Conservation (phyloP, 2,797 vertebrate genomes). For the Chaetodon trifasciatus region DNA sequence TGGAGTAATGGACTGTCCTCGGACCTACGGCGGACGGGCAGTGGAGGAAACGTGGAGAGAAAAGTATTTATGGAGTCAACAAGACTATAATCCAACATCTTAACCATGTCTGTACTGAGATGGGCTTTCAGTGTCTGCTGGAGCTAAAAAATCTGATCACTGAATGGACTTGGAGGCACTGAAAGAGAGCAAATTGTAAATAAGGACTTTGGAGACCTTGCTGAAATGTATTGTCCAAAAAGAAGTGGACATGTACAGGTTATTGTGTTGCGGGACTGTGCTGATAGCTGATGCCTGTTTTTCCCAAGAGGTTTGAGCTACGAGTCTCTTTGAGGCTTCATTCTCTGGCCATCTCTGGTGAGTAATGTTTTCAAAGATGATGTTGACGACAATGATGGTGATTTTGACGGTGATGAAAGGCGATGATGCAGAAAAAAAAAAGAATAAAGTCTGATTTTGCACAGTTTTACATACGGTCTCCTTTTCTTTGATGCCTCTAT, state of each 20-base stretch:
- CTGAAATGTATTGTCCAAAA: conserved; percentile 62
- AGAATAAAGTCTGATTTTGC: conserved; percentile 88
- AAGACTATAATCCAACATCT: conserved; percentile 58
- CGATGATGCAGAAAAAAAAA: conserved; percentile 47
- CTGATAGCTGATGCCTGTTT: conserved; percentile 67
- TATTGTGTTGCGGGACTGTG: conserved; percentile 50
- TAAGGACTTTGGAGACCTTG: conserved; percentile 63
- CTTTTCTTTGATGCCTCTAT: conserved; percentile 55
- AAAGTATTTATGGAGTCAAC: conserved; percentile 46
- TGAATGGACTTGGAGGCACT: conserved; percentile 54
- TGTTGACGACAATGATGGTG: conserved; percentile 67
- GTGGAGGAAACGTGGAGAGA: conserved; percentile 21
- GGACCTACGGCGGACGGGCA: conserved; percentile 46
- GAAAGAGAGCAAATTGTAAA: conserved; percentile 61
- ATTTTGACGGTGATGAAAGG: conserved; percentile 68
- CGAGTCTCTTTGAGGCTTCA: conserved; percentile 59
- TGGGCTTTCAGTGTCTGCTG: conserved; percentile 57
- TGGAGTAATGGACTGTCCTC: conserved; percentile 63
- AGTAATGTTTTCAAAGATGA: conserved; percentile 69
- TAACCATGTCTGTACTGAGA: conserved; percentile 57
- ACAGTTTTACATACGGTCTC: conserved; percentile 83
- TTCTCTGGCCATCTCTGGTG: conserved; percentile 63
- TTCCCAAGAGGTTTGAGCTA: conserved; percentile 53
- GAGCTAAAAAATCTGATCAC: conserved; percentile 45
- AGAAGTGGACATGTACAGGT: conserved; percentile 59